A percentile compares a stretch with the other conserved stretches of the same genome.
Evolutionary conservation across 1,140 invertebrate species (phyloP).

Genomic region (Ladona fulva): DNA sequence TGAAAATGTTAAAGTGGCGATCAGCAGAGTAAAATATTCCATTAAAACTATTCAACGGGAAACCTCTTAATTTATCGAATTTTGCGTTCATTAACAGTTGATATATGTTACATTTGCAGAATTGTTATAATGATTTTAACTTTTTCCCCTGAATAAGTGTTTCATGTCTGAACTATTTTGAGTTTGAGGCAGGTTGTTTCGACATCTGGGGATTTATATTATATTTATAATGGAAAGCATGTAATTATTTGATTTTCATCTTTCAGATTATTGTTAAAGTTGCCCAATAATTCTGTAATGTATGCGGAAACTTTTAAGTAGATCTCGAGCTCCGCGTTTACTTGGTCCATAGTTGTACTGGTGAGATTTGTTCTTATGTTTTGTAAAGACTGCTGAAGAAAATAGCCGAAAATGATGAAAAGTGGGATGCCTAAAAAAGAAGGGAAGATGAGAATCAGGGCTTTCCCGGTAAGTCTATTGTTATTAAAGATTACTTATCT

Average conservation of each 20-base stretch:
- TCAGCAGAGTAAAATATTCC: too few relatives aligned
- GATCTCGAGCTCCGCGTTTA: background rate
- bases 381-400: slow-evolving; percentile 10
- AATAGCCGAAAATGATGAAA: slow-evolving; percentile 50
- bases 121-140: too few relatives aligned
- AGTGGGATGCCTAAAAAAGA: slow-evolving; percentile 74
- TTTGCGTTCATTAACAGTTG: too few relatives aligned
- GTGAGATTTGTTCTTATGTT: background rate
- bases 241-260: background rate
- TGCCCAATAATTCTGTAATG: background rate
- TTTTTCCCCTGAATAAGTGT: background rate
- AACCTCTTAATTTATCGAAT: too few relatives aligned
- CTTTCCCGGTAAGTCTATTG: slow-evolving; percentile 78
- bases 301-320: background rate
- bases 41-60: too few relatives aligned
- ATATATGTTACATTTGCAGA: too few relatives aligned
- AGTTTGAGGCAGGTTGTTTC: background rate
- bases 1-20: too few relatives aligned
- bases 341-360: background rate
- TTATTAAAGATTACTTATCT: too few relatives aligned
- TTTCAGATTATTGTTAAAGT: background rate
- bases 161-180: background rate
- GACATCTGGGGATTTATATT: background rate
- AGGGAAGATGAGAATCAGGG: slow-evolving; percentile 93
- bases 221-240: background rate